Evolutionary conservation across 2,888 invertebrate species (phyloP).

Genomic region (Dasypolia templi): DNA sequence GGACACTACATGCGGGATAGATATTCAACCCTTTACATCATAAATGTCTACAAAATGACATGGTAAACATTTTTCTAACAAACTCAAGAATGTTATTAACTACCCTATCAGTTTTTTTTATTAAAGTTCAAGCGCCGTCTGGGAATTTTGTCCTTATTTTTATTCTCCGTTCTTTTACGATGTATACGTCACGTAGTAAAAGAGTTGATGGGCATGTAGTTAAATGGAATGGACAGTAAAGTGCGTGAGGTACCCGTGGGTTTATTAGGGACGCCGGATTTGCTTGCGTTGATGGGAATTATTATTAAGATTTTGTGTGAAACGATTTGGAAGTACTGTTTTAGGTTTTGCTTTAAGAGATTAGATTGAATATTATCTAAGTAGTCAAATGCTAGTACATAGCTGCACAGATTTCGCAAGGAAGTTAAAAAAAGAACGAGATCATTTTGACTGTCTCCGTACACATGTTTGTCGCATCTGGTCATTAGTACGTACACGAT

Average conservation of each 20-base stretch:
- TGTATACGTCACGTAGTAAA: constrained; percentile 58
- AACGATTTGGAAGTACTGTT: not conserved
- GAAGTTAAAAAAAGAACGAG: not conserved
- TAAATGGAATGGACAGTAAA: constrained; percentile 55
- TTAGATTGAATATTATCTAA: not conserved
- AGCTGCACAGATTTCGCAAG: not conserved
- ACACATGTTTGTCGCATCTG: no score
- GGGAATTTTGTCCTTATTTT: constrained; percentile 52
- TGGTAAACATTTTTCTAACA: constrained; percentile 24
- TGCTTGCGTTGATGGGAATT: constrained; percentile 38
- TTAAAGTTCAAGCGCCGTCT: constrained; percentile 47
- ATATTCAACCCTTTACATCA: constrained; percentile 1
- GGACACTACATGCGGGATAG: not conserved
- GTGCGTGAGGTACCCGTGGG: constrained; percentile 30
- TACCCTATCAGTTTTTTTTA: constrained; percentile 47
- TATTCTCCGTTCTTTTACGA: constrained; percentile 59
- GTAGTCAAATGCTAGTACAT: not conserved
- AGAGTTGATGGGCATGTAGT: constrained; percentile 58
- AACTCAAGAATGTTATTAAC: constrained; percentile 50
- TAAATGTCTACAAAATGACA: constrained; percentile 26
- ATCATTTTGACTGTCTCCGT: not conserved
- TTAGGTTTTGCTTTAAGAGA: not conserved
- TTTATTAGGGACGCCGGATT: constrained; percentile 52
- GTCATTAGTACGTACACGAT: no score
- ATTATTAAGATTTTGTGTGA: constrained; percentile 22